Base-by-base conservation (phyloP, 2,113 vertebrate genomes). In the Paradoxurus hermaphroditus region DNA sequence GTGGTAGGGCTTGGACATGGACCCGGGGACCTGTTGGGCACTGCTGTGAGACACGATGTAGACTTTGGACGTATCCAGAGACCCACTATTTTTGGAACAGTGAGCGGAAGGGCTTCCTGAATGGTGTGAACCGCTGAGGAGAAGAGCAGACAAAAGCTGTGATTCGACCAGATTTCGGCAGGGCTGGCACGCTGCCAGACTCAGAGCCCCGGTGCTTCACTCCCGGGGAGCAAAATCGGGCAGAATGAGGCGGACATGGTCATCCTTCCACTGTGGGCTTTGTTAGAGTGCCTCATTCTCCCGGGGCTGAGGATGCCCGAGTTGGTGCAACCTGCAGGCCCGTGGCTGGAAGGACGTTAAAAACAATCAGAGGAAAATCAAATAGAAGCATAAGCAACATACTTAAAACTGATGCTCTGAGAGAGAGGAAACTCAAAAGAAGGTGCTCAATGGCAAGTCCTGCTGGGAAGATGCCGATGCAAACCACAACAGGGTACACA, bases 31-130 rank as follows among this genome's bases (percentile, higher is more conserved):
- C 96, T 99, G 99, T 39, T 99, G 99, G 94, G 98, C 34, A 1
- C 98, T 98, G 44, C 98, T 97, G 98, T 99, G 99, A 0, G 99
- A 99, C 95, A 99, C 99, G 98, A 99, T 99, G 97, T 99, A 99
- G 96, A 99, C 99, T 98, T 99, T 99, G 98, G 99, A 99, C 29
- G 99, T 99, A 98, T 99, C 99, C 97, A 99, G 98, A 34, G 99
- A 99, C 56, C 99, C 98, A 59, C 98, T 99, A 97, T 98, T 98
- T 97, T 99, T 99, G 92, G 99, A 99, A 88, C 99, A 99, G 86
- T 99, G 99, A 59, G 99, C 98, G 4, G 99, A 99, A 9, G 99
- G 99, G 98, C 99, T 99, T 98, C 99, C 99, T 90, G 99, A 99
- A 97, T 99, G 99, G 97, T 99, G 99, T 18, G 99, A 99, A 59